These are phyloP conservation scores for Heliocidaris erythrogramma DNA, from an alignment of 35 echinoderm and acorn worm genomes.

Conservation along the genomic window DNA sequence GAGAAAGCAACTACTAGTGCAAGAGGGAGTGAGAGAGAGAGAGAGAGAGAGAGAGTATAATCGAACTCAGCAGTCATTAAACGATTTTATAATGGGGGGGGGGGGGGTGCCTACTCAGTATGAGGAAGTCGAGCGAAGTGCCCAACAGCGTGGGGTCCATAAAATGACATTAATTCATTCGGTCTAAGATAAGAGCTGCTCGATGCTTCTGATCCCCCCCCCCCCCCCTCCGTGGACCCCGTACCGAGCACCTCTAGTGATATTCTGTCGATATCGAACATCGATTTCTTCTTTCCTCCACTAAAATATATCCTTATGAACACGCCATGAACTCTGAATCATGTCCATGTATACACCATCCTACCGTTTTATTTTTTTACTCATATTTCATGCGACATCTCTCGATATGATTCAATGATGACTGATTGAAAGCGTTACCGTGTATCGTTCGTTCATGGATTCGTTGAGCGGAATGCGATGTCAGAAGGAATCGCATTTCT, in stretches of 20 bases:
- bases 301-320: too few relatives aligned
- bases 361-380: neutral
- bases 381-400: neutral
- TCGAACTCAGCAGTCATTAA: too few relatives aligned
- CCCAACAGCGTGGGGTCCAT: too few relatives aligned
- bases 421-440: neutral
- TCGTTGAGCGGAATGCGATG: slow-evolving; percentile 7
- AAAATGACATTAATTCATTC: too few relatives aligned
- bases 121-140: too few relatives aligned
- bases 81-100: too few relatives aligned
- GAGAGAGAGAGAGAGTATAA: too few relatives aligned
- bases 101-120: too few relatives aligned
- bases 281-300: too few relatives aligned
- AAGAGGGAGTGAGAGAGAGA: too few relatives aligned
- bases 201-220: neutral
- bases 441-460: neutral
- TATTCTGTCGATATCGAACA: neutral
- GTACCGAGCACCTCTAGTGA: neutral
- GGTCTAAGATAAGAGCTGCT: neutral
- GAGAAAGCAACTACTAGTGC: too few relatives aligned
- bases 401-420: neutral
- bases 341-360: neutral
- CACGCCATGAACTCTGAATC: neutral
- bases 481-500: slow-evolving; percentile 2
- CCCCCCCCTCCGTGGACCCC: neutral